Base-by-base conservation (phyloP, 2,113 vertebrate species). In the Vidua macroura region DNA sequence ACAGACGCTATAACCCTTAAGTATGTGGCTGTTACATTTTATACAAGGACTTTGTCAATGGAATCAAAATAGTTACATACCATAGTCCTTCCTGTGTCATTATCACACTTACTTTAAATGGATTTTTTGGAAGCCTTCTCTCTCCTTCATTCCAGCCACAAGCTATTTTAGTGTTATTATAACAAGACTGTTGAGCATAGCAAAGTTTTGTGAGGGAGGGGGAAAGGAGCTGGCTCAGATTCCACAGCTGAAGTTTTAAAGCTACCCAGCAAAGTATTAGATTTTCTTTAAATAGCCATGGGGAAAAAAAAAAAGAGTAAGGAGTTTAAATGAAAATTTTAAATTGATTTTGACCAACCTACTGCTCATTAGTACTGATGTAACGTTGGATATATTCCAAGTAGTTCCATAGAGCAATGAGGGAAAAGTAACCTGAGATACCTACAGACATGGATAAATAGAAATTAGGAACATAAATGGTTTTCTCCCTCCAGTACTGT, bases 21-120 rank as follows among this genome's bases (percentile, higher is more conserved):
- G 56, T 60, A 91, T 18, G 82, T 9, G 23, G 49, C 66, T 95
- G 79, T 12, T 80, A 85, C 33, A 43, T 74, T 94, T 87, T 68
- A 70, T 48, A 67, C 67, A 74, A 74, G 59, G 39, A 52, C 46
- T 76, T 55, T 77, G 68, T 67, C 78, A 77, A 56, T 37, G 49
- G 55, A 83, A 93, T 79, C 59, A 70, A 86, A 95, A 62, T 16
- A 88, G 74, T 72, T 80, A 76, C 70, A 91, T 77, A 89, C 55
- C 55, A 77, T 15, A 83, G 72, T 52, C 79, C 48, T 95, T 86
- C 86, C 82, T 79, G n/a, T 86, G 92, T 58, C 72, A 88, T 90
- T 94, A 95, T 90, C 87, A 94, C 75, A 90, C 79, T 62, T 85
- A 82, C 27, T 88, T 93, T 80, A 90, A 88, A 92, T 48, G 44